A percentile compares a stretch with the other conserved stretches of the same genome.
Evolutionary conservation across 2,888 invertebrate species (phyloP).

Genomic region (Polylopha cassiicola): DNA sequence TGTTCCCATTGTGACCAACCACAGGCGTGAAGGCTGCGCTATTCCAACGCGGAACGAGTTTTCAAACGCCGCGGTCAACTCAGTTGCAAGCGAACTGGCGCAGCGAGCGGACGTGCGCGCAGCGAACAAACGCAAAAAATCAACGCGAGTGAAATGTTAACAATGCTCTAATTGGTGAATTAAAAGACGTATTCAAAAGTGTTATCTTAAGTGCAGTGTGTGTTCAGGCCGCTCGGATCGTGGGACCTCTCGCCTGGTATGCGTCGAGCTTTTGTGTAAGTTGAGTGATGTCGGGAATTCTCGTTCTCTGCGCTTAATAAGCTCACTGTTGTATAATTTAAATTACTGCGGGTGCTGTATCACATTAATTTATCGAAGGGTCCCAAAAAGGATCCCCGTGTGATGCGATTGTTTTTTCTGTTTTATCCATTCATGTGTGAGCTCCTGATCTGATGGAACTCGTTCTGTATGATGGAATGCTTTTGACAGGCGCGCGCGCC

Average conservation of each 20-base stretch:
- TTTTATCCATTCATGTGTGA: slow-evolving; percentile 12
- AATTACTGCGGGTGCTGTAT: slow-evolving; percentile 3
- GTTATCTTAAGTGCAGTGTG: slow-evolving; percentile 7
- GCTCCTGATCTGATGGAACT: slow-evolving; percentile 3
- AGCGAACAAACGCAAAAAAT: background rate
- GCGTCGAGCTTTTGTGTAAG: slow-evolving; percentile 39
- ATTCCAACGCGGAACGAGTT: slow-evolving; percentile 43
- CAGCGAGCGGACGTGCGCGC: background rate
- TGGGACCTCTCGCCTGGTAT: slow-evolving; percentile 57
- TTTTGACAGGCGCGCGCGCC: too few relatives aligned
- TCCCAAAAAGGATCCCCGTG: slow-evolving; percentile 9
- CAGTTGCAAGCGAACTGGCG: slow-evolving; percentile 5
- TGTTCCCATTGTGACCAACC: slow-evolving; percentile 54
- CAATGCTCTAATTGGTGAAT: background rate
- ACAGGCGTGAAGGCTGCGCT: slow-evolving; percentile 42
- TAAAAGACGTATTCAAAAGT: slow-evolving; percentile 12
- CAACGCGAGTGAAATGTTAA: slow-evolving; percentile 6
- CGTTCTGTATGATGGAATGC: slow-evolving; percentile 10
- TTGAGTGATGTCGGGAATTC: slow-evolving; percentile 35
- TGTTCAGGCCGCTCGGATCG: slow-evolving; percentile 31
- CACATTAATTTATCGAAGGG: slow-evolving; percentile 11
- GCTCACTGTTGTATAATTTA: slow-evolving; percentile 10
- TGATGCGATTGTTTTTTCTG: slow-evolving; percentile 13
- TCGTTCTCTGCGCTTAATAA: slow-evolving; percentile 26
- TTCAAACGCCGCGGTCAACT: slow-evolving; percentile 9